A percentile compares a stretch with the other conserved stretches of the same genome.
These are phyloP conservation scores for Melanotaenia trifasciata DNA, from an alignment of 2,797 vertebrate species.

Conservation along the genomic window DNA sequence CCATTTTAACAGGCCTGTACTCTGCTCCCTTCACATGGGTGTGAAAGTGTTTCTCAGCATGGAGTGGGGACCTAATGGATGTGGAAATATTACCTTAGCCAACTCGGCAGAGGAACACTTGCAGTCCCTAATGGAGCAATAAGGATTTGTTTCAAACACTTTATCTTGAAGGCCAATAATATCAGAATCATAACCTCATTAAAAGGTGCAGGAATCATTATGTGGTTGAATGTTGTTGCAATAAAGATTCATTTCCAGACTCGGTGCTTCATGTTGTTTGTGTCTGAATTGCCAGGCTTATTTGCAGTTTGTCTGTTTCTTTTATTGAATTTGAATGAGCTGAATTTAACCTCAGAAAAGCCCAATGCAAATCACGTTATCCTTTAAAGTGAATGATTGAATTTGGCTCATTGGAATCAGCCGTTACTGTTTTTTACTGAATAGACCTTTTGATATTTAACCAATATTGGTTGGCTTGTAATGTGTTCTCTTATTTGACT, in stretches of 20 bases:
- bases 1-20: slow-evolving; percentile 51
- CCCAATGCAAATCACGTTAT: slow-evolving; percentile 61
- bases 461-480: slow-evolving; percentile 25
- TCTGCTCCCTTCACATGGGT: slow-evolving; percentile 65
- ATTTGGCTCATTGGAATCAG: slow-evolving; percentile 74
- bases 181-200: slow-evolving; percentile 3
- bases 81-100: slow-evolving; percentile 51
- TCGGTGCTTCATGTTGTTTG: slow-evolving; percentile 23
- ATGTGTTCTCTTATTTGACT: slow-evolving; percentile 39
- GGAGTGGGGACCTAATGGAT: slow-evolving; percentile 58
- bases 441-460: slow-evolving; percentile 42
- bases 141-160: slow-evolving; percentile 42
- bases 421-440: slow-evolving; percentile 37
- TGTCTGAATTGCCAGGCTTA: slow-evolving; percentile 16
- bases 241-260: slow-evolving; percentile 29
- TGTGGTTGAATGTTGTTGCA: slow-evolving; percentile 12
- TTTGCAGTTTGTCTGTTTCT: slow-evolving; percentile 37
- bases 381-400: slow-evolving; percentile 57
- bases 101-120: slow-evolving; percentile 7
- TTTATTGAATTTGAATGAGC: slow-evolving; percentile 59
- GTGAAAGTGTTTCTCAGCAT: slow-evolving; percentile 73
- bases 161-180: neutral
- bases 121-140: slow-evolving; percentile 34
- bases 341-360: slow-evolving; percentile 34
- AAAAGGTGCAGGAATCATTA: slow-evolving; percentile 14